Evolutionary conservation across 2,888 invertebrate genomes (phyloP).

Genomic region (Ennomos fuscantarius): DNA sequence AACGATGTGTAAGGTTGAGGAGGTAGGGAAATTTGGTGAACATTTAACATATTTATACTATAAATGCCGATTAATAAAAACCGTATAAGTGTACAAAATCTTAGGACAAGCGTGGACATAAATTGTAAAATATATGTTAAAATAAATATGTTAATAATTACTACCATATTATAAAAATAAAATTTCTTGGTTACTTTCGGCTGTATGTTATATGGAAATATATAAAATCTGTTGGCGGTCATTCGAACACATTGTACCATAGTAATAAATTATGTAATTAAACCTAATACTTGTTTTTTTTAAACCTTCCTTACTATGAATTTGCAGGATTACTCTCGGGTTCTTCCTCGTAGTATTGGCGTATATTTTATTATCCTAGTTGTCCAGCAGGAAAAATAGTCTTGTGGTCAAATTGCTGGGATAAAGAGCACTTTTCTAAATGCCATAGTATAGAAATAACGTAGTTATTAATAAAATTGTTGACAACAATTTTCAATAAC

Average conservation of each 20-base stretch:
- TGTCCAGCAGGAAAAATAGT: no score
- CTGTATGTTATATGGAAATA: constrained; percentile 43
- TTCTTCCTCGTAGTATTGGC: no score
- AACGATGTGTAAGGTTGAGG: constrained; percentile 50
- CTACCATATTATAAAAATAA: constrained; percentile 48
- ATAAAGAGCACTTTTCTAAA: no score
- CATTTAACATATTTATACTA: constrained; percentile 53
- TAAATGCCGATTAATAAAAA: constrained; percentile 28
- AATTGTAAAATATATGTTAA: constrained; percentile 33
- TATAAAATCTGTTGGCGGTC: constrained; percentile 60
- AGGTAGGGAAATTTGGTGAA: constrained; percentile 61
- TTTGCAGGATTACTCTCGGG: no score
- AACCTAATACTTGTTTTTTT: constrained; percentile 53
- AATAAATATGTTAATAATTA: constrained; percentile 42
- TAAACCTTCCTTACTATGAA: background rate
- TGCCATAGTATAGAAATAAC: no score
- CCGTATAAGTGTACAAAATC: constrained; percentile 37
- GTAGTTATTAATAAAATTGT: no score
- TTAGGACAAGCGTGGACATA: constrained; percentile 55
- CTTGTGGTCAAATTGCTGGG: no score
- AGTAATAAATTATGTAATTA: constrained; percentile 85
- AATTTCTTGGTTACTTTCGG: constrained; percentile 44
- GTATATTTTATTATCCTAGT: no score
- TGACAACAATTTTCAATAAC: no score
- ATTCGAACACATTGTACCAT: constrained; percentile 80